Evolutionary conservation across 2,797 vertebrate genomes (phyloP).

Genomic region (Myiothlypis chrysogaster): DNA sequence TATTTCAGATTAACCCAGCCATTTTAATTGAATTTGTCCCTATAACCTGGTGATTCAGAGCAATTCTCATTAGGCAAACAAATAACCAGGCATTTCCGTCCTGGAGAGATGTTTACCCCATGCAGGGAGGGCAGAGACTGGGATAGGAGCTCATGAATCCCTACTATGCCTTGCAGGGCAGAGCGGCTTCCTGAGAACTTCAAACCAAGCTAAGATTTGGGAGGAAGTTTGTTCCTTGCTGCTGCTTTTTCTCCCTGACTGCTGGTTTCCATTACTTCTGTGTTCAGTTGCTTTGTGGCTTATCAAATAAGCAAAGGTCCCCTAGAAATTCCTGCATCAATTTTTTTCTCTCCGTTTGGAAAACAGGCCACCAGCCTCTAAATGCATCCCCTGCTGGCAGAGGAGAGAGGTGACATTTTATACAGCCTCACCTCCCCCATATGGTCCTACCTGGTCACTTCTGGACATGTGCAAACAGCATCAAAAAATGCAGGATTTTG

Average conservation of each 20-base stretch:
- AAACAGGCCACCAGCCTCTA: neutral
- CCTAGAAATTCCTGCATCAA: neutral
- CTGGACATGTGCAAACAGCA: neutral
- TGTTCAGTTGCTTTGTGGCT: neutral
- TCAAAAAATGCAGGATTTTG: neutral
- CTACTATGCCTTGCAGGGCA: neutral
- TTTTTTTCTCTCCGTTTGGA: neutral
- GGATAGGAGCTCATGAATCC: neutral
- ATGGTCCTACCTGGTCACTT: neutral
- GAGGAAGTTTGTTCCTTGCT: neutral
- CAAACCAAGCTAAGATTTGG: neutral
- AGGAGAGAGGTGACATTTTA: neutral
- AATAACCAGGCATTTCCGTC: neutral
- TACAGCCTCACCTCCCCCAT: neutral
- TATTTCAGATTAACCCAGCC: neutral
- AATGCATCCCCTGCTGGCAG: neutral
- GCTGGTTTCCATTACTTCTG: neutral
- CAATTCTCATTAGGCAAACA: neutral
- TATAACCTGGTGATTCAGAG: neutral
- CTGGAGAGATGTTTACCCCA: neutral
- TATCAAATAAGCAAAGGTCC: neutral
- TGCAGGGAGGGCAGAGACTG: neutral
- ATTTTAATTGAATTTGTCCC: neutral
- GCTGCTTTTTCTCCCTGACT: neutral
- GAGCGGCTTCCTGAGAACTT: neutral